Percentiles rank a stretch among this genome's conserved stretches.
Conservation (phyloP, 1,140 invertebrate species). For the Drosophila kohkoa region DNA sequence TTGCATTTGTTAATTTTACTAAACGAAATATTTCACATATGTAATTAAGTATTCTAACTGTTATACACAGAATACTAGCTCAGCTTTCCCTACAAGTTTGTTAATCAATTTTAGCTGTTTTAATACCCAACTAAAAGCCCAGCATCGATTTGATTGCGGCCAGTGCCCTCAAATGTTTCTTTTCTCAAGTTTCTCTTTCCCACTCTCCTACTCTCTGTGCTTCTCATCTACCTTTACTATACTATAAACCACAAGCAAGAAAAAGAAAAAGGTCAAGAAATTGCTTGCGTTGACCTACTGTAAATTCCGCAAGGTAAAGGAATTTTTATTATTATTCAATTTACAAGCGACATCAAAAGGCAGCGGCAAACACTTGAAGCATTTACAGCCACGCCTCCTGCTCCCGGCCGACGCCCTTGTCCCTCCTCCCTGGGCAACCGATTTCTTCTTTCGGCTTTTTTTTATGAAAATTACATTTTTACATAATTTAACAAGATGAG, state of each 20-base stretch:
- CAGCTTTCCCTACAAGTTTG: neutral
- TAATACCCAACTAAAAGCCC: neutral
- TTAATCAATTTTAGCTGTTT: neutral
- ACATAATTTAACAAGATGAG: constrained; percentile 69
- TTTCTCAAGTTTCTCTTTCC: neutral
- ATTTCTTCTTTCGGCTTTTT: constrained; percentile 8
- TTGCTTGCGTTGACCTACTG: constrained; percentile 22
- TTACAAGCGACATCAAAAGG: constrained; percentile 67
- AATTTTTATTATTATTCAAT: constrained; percentile 73
- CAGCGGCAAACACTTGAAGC: constrained; percentile 43
- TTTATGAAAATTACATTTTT: constrained; percentile 70
- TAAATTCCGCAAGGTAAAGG: constrained; percentile 25
- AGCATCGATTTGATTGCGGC: neutral
- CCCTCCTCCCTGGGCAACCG: neutral
- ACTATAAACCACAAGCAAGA: neutral
- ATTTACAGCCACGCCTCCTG: constrained; percentile 48
- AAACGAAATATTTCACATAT: too few relatives aligned
- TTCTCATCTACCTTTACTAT: too few relatives aligned
- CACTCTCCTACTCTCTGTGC: neutral
- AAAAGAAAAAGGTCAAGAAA: constrained; percentile 36
- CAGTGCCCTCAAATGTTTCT: neutral
- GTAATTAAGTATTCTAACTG: too few relatives aligned
- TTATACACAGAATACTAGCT: too few relatives aligned
- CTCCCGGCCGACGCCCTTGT: too few relatives aligned
- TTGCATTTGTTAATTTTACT: too few relatives aligned